These are phyloP conservation scores for Heloderma charlesbogerti DNA, from an alignment of 2,113 vertebrate genomes.

Conservation along the genomic window DNA sequence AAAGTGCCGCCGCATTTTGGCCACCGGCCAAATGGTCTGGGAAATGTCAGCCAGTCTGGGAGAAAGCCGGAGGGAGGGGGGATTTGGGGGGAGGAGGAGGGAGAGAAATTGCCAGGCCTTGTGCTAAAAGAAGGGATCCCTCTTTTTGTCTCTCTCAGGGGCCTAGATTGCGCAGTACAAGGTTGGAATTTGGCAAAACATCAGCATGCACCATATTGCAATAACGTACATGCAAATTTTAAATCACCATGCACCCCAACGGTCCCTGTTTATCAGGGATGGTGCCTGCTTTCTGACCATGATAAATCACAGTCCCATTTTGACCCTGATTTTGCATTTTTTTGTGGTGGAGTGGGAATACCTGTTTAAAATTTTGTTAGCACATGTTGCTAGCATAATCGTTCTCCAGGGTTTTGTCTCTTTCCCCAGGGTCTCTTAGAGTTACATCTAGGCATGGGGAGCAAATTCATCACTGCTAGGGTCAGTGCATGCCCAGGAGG, in stretches of 20 bases:
- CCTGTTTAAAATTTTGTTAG: not conserved
- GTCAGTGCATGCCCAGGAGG: not conserved
- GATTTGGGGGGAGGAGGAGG: too few relatives aligned
- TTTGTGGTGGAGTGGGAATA: not conserved
- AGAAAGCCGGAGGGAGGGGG: not conserved
- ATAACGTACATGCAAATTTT: too few relatives aligned
- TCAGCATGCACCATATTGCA: not conserved
- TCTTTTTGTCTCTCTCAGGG: not conserved
- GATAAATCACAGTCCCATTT: too few relatives aligned
- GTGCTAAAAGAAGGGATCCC: not conserved
- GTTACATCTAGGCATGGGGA: not conserved
- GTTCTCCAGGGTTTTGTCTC: not conserved
- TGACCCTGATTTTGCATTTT: too few relatives aligned
- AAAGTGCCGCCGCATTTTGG: conserved; percentile 58
- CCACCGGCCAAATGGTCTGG: conserved; percentile 54
- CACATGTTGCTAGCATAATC: not conserved
- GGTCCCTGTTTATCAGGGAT: too few relatives aligned
- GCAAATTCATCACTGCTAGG: not conserved
- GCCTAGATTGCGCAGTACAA: not conserved
- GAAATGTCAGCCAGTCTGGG: conserved; percentile 25
- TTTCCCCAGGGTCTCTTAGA: not conserved
- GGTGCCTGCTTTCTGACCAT: too few relatives aligned
- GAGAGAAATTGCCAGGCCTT: not conserved
- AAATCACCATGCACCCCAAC: not conserved
- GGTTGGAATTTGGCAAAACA: not conserved